Evolutionary conservation across 2,113 vertebrate species (phyloP).

Genomic region (Pitta sordida): DNA sequence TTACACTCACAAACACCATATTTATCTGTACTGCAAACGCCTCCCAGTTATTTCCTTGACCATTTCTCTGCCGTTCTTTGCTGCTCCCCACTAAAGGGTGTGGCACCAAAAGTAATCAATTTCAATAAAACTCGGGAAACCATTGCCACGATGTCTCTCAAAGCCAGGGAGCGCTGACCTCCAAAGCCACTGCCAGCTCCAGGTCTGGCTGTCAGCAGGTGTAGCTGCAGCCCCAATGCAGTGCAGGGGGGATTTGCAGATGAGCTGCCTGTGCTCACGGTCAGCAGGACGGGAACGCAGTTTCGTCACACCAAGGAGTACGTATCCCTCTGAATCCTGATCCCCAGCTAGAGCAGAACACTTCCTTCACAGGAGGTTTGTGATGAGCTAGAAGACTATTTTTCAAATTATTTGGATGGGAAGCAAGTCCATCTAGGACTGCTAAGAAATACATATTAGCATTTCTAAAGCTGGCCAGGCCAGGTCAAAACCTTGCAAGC

Average conservation of each 20-base stretch:
- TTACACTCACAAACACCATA: neutral
- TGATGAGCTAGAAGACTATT: neutral
- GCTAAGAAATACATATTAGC: neutral
- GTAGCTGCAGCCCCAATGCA: neutral
- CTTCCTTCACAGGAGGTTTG: neutral
- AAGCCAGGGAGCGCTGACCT: neutral
- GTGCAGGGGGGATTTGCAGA: neutral
- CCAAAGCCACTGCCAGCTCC: neutral
- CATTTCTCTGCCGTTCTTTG: neutral
- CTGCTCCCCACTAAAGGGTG: neutral
- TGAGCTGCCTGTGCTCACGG: accelerated
- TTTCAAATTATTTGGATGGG: neutral
- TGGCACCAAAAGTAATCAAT: neutral
- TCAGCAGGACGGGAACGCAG: neutral
- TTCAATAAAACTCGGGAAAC: neutral
- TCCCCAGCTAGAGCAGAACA: neutral
- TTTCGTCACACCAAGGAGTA: neutral
- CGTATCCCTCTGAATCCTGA: neutral
- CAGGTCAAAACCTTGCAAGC: neutral
- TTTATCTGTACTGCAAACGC: neutral
- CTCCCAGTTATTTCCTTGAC: neutral
- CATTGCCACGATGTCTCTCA: neutral
- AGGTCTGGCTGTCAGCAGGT: neutral
- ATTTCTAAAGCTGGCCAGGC: neutral
- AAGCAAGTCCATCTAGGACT: neutral